phyloP scores from a whole-genome alignment of 1,140 invertebrate species.

The Drosophila erecta region DNA sequence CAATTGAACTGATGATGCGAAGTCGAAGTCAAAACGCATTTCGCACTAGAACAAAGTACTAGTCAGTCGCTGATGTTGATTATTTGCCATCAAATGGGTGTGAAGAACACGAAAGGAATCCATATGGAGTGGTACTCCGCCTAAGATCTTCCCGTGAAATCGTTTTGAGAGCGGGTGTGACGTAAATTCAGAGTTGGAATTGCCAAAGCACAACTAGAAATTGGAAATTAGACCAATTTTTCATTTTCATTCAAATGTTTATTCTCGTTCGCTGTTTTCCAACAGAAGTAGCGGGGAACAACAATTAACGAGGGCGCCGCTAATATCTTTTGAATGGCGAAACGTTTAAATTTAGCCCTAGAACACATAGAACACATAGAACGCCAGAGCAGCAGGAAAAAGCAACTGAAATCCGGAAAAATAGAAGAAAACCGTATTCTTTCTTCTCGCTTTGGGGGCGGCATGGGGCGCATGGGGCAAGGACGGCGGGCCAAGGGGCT shows the following conservation, averaged over 20 bases:
- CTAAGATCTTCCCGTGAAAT: conserved; percentile 4
- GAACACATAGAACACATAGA: no score
- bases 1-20: conserved; percentile 43
- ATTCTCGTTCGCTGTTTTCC: conserved; percentile 47
- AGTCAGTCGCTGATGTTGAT: background rate
- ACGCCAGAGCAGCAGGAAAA: conserved; percentile 18
- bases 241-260: conserved; percentile 52
- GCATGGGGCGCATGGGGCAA: conserved; percentile 6
- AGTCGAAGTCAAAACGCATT: conserved; percentile 13
- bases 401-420: conserved; percentile 35
- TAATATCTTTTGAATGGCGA: conserved; percentile 68
- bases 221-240: conserved; percentile 42
- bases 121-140: background rate
- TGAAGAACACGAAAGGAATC: conserved; percentile 18
- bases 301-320: conserved; percentile 58
- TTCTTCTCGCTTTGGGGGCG: background rate
- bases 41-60: conserved; percentile 33
- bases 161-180: conserved; percentile 15
- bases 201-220: conserved; percentile 37
- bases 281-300: conserved; percentile 35
- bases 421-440: conserved; percentile 26
- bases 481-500: conserved; percentile 19
- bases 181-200: conserved; percentile 6
- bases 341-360: conserved; percentile 68
- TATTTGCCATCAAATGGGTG: conserved; percentile 34